These are phyloP conservation scores for Grallaria varia DNA, from an alignment of 2,113 vertebrate genomes.

Conservation along the genomic window DNA sequence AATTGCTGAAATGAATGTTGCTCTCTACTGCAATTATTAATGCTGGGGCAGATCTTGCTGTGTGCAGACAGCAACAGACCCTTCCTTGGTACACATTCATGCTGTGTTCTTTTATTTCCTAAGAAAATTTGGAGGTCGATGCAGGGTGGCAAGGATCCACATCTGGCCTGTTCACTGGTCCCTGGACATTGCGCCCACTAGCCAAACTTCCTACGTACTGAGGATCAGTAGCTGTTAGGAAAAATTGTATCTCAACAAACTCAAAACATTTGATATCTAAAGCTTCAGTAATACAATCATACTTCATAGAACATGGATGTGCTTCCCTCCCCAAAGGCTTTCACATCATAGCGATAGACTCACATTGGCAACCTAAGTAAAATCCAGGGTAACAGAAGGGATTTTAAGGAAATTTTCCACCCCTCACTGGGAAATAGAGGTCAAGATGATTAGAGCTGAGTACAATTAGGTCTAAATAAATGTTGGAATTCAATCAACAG, in stretches of 20 bases:
- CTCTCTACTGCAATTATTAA: not conserved
- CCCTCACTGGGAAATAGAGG: not conserved
- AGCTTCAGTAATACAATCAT: not conserved
- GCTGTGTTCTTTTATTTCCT: not conserved
- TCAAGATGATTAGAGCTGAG: not conserved
- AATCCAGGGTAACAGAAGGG: not conserved
- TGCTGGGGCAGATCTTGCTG: not conserved
- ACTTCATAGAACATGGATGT: not conserved
- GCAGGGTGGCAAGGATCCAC: not conserved
- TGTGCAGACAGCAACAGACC: not conserved
- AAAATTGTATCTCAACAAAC: not conserved
- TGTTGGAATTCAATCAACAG: not conserved
- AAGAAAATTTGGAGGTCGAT: not conserved
- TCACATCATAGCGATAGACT: not conserved
- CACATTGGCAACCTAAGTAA: not conserved
- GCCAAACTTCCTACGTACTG: not conserved
- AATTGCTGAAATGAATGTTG: constrained; percentile 11
- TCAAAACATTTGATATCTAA: not conserved
- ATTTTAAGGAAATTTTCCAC: not conserved
- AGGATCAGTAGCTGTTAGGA: not conserved
- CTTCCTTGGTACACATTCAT: not conserved
- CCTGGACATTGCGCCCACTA: not conserved
- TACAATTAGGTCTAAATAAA: not conserved
- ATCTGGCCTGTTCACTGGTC: not conserved
- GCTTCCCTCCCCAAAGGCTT: not conserved